Conservation (phyloP, 2,888 invertebrate genomes). For the Petrolisthes manimaculis region DNA sequence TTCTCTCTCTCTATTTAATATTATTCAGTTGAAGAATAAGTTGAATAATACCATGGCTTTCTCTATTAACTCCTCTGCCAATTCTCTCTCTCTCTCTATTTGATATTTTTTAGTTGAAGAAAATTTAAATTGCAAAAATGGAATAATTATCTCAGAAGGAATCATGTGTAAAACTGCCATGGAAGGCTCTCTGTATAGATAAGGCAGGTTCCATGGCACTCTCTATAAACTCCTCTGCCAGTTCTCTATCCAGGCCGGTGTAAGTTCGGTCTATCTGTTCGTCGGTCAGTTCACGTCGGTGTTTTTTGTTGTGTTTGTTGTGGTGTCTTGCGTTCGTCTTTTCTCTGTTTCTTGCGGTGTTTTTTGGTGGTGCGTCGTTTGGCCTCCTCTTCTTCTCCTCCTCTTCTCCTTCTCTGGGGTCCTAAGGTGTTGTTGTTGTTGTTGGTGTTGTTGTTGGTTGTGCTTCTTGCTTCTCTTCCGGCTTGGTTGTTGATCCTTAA, state of each 20-base stretch:
- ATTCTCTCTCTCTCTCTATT: no score
- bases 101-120: no score
- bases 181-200: conserved; percentile 50
- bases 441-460: conserved; percentile 21
- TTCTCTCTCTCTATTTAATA: no score
- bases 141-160: no score
- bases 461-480: no score
- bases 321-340: conserved; percentile 30
- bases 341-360: conserved; percentile 34
- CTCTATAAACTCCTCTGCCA: conserved; percentile 71
- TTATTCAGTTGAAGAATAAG: no score
- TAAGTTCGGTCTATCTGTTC: conserved; percentile 68
- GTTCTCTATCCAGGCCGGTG: conserved; percentile 70
- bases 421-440: neutral
- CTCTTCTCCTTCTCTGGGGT: no score
- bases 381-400: conserved; percentile 7
- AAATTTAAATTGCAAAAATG: neutral
- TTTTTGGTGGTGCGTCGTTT: conserved; percentile 15
- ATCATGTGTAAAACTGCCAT: conserved; percentile 45
- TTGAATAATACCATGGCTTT: no score
- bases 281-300: conserved; percentile 55
- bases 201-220: conserved; percentile 69
- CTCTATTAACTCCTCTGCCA: no score
- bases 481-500: no score
- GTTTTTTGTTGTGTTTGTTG: conserved; percentile 44